Conservation (phyloP, 1,140 invertebrate genomes). For the Zaprionus kolodkinae region DNA sequence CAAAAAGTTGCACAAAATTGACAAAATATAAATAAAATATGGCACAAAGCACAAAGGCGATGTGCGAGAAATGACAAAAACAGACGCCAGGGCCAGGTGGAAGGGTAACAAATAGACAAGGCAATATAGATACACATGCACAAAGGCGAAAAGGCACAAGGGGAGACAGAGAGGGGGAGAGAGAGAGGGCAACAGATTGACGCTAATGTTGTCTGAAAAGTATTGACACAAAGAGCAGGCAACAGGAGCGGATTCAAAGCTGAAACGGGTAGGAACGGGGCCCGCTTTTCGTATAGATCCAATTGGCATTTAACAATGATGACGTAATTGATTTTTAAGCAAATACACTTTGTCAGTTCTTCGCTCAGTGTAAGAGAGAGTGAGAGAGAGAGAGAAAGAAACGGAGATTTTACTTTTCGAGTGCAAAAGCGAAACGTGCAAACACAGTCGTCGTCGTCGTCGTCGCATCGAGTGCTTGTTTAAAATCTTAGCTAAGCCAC, state of each 20-base stretch:
- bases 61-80: constrained; percentile 42
- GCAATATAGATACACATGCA: constrained; percentile 35
- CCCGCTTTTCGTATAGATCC: constrained; percentile 19
- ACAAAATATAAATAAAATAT: constrained; percentile 81
- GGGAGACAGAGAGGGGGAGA: neutral
- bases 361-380: constrained; percentile 3
- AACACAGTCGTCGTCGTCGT: constrained; percentile 23
- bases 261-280: neutral
- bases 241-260: constrained; percentile 11
- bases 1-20: constrained; percentile 76
- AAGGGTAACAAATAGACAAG: constrained; percentile 53
- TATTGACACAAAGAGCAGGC: constrained; percentile 64
- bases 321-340: constrained; percentile 83
- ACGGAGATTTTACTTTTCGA: constrained; percentile 57
- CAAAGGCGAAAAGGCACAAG: neutral
- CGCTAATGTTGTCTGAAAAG: constrained; percentile 73
- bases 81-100: constrained; percentile 61
- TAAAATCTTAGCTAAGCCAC: constrained; percentile 60
- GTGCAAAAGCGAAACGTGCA: constrained; percentile 55
- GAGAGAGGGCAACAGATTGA: constrained; percentile 48
- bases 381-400: constrained; percentile 18
- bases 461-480: constrained; percentile 61
- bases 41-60: constrained; percentile 55
- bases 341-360: constrained; percentile 67
- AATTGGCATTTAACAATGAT: constrained; percentile 81